Conservation (phyloP, 1,140 invertebrate genomes). For the Apis mellifera region Amel_HAv3.1 CM009932.2:9172001-9172500, state of each 20-base stretch:
- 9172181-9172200: slow-evolving; percentile 33
- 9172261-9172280: slow-evolving; percentile 48
- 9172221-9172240: not conserved
- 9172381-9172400: not conserved
- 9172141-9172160: not conserved
- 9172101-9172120: not conserved
- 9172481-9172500: slow-evolving; percentile 45
- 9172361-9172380: slow-evolving; percentile 6
- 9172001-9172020: not conserved
- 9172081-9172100: too few species aligned
- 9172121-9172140: not conserved
- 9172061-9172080: too few species aligned
- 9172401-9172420: not conserved
- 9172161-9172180: not conserved
- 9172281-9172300: slow-evolving; percentile 43
- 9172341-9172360: slow-evolving; percentile 11
- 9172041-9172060: not conserved
- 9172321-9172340: slow-evolving; percentile 11
- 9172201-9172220: not conserved
- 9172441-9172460: slow-evolving; percentile 60
- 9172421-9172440: slow-evolving; percentile 38
- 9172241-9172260: slow-evolving; percentile 34
- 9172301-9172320: slow-evolving; percentile 52
- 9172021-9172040: not conserved
- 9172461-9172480: slow-evolving; percentile 51